A percentile compares a stretch with the other conserved stretches of the same genome.
These are phyloP conservation scores for Allobates femoralis DNA, from an alignment of 2,797 vertebrate species.

Conservation along the genomic window DNA sequence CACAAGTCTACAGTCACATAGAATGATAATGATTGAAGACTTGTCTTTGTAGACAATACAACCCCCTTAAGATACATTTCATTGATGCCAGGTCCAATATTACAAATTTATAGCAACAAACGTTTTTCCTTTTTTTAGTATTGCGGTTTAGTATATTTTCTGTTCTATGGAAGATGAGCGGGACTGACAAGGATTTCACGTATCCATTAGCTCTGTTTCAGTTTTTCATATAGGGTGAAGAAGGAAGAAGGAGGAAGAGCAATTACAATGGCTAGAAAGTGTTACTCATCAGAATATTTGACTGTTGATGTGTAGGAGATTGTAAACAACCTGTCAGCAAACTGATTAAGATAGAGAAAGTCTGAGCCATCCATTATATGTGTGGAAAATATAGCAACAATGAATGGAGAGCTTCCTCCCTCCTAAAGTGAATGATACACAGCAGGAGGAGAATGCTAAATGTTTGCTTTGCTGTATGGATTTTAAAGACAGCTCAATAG, in stretches of 20 bases:
- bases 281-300: slow-evolving; percentile 62
- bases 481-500: slow-evolving; percentile 41
- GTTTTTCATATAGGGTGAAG: slow-evolving; percentile 45
- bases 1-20: too few species aligned
- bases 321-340: slow-evolving; percentile 51
- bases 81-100: too few species aligned
- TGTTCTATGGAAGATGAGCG: slow-evolving; percentile 10
- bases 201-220: slow-evolving; percentile 8
- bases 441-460: slow-evolving; percentile 26
- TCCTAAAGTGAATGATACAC: slow-evolving; percentile 51
- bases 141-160: background rate
- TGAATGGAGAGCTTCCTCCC: slow-evolving; percentile 38
- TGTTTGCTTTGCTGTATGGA: slow-evolving; percentile 7
- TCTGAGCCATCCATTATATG: slow-evolving; percentile 17
- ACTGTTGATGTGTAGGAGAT: background rate
- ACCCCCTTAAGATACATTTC: too few species aligned
- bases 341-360: slow-evolving; percentile 54
- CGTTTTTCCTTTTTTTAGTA: background rate
- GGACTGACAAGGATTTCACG: slow-evolving; percentile 33
- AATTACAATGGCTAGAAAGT: slow-evolving; percentile 62
- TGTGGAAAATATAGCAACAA: slow-evolving; percentile 58
- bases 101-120: too few species aligned
- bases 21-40: too few species aligned
- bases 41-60: too few species aligned
- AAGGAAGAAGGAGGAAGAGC: slow-evolving; percentile 45